Evolutionary conservation across 2,113 vertebrate genomes (phyloP).

Genomic region (Saguinus midas): DNA sequence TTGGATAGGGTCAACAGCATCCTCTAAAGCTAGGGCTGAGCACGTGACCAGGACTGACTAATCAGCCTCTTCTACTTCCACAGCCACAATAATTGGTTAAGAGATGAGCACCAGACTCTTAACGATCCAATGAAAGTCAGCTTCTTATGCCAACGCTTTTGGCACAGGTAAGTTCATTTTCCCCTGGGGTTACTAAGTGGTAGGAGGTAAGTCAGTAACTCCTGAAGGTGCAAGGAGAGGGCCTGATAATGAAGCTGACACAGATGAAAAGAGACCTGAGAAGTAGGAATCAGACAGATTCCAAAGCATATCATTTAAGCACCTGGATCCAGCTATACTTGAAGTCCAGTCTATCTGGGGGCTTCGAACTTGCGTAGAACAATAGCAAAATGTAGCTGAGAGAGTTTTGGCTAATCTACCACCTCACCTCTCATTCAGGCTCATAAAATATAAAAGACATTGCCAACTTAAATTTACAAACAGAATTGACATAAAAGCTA

Average conservation of each 20-base stretch:
- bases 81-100: background rate
- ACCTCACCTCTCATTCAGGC: background rate
- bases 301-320: background rate
- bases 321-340: background rate
- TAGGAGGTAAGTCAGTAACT: background rate
- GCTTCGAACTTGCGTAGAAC: background rate
- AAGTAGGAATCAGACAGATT: background rate
- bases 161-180: background rate
- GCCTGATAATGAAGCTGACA: background rate
- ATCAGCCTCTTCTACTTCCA: background rate
- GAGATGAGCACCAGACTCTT: background rate
- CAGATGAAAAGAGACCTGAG: background rate
- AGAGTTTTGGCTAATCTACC: background rate
- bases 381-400: background rate
- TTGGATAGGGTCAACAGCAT: background rate
- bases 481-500: background rate
- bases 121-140: background rate
- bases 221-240: background rate
- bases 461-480: conserved; percentile 18
- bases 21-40: background rate
- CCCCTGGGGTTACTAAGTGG: background rate
- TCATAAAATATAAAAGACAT: background rate
- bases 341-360: background rate
- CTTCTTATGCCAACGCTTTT: background rate
- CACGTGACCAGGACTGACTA: background rate